These are phyloP conservation scores for Aproaerema taeniolella DNA, from an alignment of 2,888 invertebrate genomes.

Conservation along the genomic window DNA sequence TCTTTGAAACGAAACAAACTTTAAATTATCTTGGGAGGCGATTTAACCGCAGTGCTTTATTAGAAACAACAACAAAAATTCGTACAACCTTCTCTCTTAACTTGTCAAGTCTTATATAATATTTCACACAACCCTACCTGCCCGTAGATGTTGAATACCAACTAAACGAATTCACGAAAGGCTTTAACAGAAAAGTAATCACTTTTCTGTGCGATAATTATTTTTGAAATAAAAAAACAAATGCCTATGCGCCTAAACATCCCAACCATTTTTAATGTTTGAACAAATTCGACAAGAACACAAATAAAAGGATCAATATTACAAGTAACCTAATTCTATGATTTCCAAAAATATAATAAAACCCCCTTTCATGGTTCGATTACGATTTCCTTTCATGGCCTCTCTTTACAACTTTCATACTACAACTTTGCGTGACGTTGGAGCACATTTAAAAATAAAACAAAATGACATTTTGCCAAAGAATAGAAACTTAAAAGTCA, in stretches of 20 bases:
- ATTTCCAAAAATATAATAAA: neutral
- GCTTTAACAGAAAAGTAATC: no score
- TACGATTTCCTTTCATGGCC: neutral
- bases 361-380: neutral
- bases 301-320: no score
- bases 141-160: conserved; percentile 5
- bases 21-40: no score
- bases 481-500: conserved; percentile 7
- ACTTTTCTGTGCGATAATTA: conserved; percentile 36
- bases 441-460: neutral
- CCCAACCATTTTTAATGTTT: no score
- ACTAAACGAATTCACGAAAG: conserved; percentile 30
- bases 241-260: no score
- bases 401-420: no score
- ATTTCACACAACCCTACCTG: neutral
- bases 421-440: neutral
- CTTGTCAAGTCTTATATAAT: neutral
- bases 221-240: conserved; percentile 6
- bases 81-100: neutral
- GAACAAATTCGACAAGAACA: no score
- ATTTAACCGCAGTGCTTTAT: no score
- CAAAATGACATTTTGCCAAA: neutral
- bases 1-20: no score
- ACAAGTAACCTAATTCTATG: neutral
- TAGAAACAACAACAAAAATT: no score